Evolutionary conservation across 2,113 vertebrate species (phyloP).

Genomic region (Machaerirhynchus nigripectus): DNA sequence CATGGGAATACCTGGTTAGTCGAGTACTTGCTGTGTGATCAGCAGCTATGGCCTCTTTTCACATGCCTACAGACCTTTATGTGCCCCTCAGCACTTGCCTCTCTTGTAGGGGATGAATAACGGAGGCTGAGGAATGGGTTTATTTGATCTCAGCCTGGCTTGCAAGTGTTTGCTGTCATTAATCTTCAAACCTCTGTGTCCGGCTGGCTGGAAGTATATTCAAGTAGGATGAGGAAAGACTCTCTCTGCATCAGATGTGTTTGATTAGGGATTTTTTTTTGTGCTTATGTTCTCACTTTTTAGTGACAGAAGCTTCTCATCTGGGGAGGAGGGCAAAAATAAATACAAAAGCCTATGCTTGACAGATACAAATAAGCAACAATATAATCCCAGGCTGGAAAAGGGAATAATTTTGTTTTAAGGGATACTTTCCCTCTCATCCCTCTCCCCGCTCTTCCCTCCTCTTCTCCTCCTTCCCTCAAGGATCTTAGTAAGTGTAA

Average conservation of each 20-base stretch:
- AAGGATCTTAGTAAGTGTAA: background rate
- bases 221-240: background rate
- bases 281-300: background rate
- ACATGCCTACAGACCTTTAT: background rate
- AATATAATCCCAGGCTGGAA: background rate
- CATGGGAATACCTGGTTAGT: background rate
- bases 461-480: background rate
- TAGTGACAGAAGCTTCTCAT: background rate
- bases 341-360: background rate
- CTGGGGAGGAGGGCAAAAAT: background rate
- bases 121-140: background rate
- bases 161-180: background rate
- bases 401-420: background rate
- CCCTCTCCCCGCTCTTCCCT: accelerated
- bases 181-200: background rate
- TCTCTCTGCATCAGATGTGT: background rate
- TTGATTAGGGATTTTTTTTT: background rate
- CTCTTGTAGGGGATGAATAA: background rate
- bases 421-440: background rate
- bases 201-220: background rate
- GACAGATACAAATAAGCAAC: background rate
- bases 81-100: background rate
- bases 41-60: too few species aligned
- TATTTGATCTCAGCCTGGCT: background rate
- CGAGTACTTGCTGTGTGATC: accelerated